Conservation (phyloP, 1,140 invertebrate species). For the Phocides pigmalion region DNA sequence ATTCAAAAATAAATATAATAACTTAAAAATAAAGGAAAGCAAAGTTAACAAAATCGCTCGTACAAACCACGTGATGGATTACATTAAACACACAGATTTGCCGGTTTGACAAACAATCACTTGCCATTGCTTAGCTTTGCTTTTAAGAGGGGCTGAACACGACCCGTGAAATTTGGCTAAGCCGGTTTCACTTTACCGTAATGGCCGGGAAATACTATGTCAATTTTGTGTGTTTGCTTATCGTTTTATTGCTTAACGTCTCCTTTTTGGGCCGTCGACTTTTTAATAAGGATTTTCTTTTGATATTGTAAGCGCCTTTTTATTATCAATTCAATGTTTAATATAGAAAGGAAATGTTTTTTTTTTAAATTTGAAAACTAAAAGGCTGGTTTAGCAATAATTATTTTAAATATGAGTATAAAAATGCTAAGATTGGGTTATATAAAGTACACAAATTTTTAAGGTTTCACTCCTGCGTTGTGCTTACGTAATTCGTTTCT, state of each 20-base stretch:
- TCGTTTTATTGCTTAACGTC: slow-evolving; percentile 10
- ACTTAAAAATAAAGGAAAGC: not conserved
- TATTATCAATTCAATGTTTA: too few relatives aligned
- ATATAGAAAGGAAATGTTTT: too few relatives aligned
- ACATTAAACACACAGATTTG: slow-evolving; percentile 70
- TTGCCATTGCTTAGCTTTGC: slow-evolving; percentile 46
- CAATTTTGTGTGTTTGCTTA: slow-evolving; percentile 22
- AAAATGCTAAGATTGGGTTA: too few relatives aligned
- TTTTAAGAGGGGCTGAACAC: slow-evolving; percentile 63
- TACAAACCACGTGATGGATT: slow-evolving; percentile 61
- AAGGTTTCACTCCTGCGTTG: too few relatives aligned
- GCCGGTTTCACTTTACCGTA: slow-evolving; percentile 32
- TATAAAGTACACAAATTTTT: too few relatives aligned
- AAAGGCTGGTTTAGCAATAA: too few relatives aligned
- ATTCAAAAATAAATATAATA: not conserved
- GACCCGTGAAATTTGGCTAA: slow-evolving; percentile 57
- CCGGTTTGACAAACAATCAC: slow-evolving; percentile 66
- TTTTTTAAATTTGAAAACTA: too few relatives aligned
- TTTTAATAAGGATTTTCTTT: too few relatives aligned
- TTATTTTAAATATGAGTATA: too few relatives aligned
- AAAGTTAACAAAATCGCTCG: not conserved
- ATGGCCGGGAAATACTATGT: slow-evolving; percentile 22
- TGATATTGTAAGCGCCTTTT: too few relatives aligned
- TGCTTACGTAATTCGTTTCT: too few relatives aligned
- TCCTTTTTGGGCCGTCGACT: not conserved